phyloP scores from a whole-genome alignment of 2,113 vertebrate species.

The Triplophysa rosa region DNA sequence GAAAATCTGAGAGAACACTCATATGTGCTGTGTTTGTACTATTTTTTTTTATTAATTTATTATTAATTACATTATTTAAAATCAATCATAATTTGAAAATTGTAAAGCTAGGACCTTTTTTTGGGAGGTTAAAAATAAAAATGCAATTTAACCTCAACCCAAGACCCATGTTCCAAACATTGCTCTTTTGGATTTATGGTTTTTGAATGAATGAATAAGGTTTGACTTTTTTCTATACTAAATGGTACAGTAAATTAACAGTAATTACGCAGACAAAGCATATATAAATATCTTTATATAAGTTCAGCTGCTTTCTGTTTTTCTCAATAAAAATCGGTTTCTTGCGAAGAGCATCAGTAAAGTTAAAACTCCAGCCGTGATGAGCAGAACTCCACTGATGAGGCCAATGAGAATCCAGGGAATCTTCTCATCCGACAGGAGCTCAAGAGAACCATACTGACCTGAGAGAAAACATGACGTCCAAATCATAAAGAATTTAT shows the following conservation, averaged over 20 bases:
- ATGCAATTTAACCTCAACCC: too few species aligned
- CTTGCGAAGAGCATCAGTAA: conserved; percentile 39
- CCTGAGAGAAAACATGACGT: background rate
- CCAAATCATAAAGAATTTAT: background rate
- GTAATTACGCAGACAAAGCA: background rate
- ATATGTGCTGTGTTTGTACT: background rate
- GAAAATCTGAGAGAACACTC: background rate
- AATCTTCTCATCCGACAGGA: background rate
- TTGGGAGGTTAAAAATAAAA: too few species aligned
- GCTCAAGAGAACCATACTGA: background rate
- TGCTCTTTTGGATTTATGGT: background rate
- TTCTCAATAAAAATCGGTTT: conserved; percentile 19
- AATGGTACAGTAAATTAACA: background rate
- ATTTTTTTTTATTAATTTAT: too few species aligned
- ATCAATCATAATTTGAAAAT: too few species aligned
- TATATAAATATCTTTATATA: background rate
- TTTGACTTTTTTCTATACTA: background rate
- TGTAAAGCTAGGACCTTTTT: too few species aligned
- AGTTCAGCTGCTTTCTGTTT: background rate
- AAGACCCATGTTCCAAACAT: background rate
- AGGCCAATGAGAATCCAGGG: conserved; percentile 59
- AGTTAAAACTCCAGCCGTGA: conserved; percentile 48
- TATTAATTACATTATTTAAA: too few species aligned
- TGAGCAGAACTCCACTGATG: conserved; percentile 53
- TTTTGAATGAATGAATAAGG: background rate